Base-by-base conservation (phyloP, 1,140 invertebrate genomes). In the Drosophila mojavensis region DNA sequence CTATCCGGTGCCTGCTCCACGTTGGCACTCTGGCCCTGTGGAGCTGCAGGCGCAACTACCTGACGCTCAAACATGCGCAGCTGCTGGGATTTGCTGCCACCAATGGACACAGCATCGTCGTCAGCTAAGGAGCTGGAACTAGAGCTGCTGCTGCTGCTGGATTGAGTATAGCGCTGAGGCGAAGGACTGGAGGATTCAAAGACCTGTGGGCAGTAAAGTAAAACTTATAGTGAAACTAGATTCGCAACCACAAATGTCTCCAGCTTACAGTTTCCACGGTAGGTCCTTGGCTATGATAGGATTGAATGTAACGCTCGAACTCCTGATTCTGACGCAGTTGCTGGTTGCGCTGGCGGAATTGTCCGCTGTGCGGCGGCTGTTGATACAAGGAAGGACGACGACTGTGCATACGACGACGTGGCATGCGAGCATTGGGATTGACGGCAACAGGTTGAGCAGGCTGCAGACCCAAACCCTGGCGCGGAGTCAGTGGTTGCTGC, bases 281-380 rank as follows among this genome's bases (percentile, higher is more conserved):
- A 26, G 91, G 91, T 71, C 88, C 88, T 54, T 90, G 82, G 9
- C 88, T 88, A 39, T 90, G 85, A 51, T 91, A 91, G 28, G 89
- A 91, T 36, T 92, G 90, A 43, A 92, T 91, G 54, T 91, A 92
- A 0, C 90, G 88, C 41, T 92, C 91, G 45, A 92, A 92, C 47
- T 92, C 91, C 71, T 91, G 81, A 55, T 92, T 92, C 51, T 92
- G 83, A 0, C 82, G 88, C 10, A 89, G 69, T 58, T 91, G 90
- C 33, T 91, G 79, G 45, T 79, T 89, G 15, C 78, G 66, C 60
- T 91, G 79, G 6, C 86, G 76, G 59, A 91, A 83, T 20, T 91
- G 90, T 5, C 81, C 77, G 20, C 71, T 89, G 54, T 84, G 84
- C 7, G 77, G 73, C 4, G 80, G 84, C 70, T 85, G 84, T 51